phyloP scores from a whole-genome alignment of 1,140 invertebrate genomes.

The Tyrophagus putrescentiae region DNA sequence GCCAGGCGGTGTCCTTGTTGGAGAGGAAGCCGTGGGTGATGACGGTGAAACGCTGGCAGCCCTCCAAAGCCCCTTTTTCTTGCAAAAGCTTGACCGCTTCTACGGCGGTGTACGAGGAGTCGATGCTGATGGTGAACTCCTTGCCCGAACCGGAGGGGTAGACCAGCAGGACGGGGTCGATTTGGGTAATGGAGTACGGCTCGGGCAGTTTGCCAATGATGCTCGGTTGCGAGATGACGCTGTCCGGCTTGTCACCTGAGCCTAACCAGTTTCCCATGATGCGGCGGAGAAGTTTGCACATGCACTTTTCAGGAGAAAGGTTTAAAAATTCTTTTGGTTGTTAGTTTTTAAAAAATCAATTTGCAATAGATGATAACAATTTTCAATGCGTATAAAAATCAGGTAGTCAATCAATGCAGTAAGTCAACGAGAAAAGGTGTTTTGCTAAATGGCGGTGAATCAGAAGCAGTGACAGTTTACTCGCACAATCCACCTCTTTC shows the following conservation, averaged over 20 bases:
- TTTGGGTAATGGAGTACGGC: background rate
- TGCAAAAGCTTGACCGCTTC: background rate
- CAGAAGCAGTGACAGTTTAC: no score
- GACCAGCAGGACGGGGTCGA: background rate
- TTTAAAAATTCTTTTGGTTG: no score
- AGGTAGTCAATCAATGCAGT: no score
- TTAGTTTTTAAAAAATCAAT: no score
- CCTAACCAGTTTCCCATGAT: background rate
- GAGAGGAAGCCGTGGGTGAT: constrained; percentile 11
- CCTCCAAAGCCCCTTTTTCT: background rate
- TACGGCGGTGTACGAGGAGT: background rate
- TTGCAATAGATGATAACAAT: no score
- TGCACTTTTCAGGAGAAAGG: no score
- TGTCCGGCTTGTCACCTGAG: background rate
- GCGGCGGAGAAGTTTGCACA: no score
- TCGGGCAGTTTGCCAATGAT: background rate
- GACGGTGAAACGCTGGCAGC: background rate
- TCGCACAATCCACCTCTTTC: no score
- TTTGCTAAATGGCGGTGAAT: no score
- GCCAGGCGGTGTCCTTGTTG: constrained; percentile 5
- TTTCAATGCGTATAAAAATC: no score
- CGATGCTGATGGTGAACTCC: background rate
- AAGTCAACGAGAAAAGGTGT: no score
- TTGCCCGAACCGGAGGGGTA: background rate
- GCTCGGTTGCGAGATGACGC: background rate